These are phyloP conservation scores for Zosterops japonicus DNA, from an alignment of 2,113 vertebrate genomes.

Conservation along the genomic window DNA sequence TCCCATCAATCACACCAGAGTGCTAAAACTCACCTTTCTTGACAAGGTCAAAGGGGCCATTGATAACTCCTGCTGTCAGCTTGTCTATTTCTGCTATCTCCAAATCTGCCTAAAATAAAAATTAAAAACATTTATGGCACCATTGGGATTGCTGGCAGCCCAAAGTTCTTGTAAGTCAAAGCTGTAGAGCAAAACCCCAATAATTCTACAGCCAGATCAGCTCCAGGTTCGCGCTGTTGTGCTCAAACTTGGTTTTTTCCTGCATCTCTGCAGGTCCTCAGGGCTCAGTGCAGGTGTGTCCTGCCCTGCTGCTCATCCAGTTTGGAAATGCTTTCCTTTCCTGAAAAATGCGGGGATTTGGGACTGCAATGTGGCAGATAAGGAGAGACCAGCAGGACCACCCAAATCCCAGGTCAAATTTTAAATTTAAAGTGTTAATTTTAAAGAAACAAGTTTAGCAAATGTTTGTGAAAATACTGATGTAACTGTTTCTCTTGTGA, in stretches of 20 bases:
- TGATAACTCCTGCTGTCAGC: conserved; percentile 69
- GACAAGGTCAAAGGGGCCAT: conserved; percentile 61
- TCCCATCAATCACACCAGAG: neutral
- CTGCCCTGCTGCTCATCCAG: neutral
- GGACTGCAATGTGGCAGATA: rapidly evolving
- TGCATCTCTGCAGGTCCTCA: rapidly evolving
- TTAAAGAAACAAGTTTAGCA: neutral
- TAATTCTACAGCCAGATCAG: neutral
- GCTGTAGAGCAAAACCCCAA: neutral
- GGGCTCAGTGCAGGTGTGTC: neutral
- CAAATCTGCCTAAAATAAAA: conserved; percentile 61
- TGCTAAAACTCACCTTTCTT: conserved; percentile 63
- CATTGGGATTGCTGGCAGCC: neutral
- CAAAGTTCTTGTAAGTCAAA: neutral
- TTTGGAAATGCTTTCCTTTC: neutral
- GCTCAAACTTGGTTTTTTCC: neutral
- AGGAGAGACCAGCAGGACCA: neutral
- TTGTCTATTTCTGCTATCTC: conserved; percentile 76
- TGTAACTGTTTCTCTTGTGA: neutral
- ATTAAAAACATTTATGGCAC: neutral
- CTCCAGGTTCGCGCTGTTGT: rapidly evolving
- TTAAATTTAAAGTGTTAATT: too few relatives aligned
- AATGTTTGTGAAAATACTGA: neutral
- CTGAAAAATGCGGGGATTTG: rapidly evolving
- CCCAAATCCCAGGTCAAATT: rapidly evolving